Conservation (phyloP, 2,888 invertebrate species). For the Orthosia cruda region DNA sequence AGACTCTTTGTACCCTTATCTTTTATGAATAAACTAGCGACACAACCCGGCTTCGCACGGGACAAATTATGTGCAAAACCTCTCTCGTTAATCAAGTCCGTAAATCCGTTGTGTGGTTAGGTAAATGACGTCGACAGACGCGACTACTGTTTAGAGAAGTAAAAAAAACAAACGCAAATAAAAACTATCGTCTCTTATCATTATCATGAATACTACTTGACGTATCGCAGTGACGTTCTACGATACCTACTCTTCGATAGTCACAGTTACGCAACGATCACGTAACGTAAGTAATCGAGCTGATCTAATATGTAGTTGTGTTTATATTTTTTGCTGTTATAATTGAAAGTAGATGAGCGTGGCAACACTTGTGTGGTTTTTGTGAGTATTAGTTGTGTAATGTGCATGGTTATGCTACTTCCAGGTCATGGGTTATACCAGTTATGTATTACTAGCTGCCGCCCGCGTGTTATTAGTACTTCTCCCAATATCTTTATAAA, state of each 20-base stretch:
- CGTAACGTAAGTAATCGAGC: conserved; percentile 41
- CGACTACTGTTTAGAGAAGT: no score
- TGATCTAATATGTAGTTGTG: conserved; percentile 34
- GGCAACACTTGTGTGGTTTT: conserved; percentile 5
- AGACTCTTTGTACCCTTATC: no score
- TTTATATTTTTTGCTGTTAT: conserved; percentile 33
- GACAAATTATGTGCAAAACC: no score
- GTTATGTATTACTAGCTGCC: no score
- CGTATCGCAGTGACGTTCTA: conserved; percentile 46
- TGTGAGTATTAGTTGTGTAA: conserved; percentile 10
- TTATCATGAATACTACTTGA: conserved; percentile 14
- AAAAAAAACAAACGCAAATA: no score
- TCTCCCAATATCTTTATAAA: no score
- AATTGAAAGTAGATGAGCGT: conserved; percentile 48
- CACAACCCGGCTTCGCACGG: no score
- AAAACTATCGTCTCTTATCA: background rate
- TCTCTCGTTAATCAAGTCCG: no score
- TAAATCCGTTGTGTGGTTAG: no score
- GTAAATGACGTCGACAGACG: no score
- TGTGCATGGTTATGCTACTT: background rate
- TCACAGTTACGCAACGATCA: conserved; percentile 38
- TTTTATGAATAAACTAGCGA: no score
- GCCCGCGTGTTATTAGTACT: no score
- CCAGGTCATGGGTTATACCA: background rate
- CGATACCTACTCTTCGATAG: conserved; percentile 19